Evolutionary conservation across 1,140 invertebrate species (phyloP), one percentile per base, ranked within the genome.

Genomic region (Cotesia vestalis): DNA sequence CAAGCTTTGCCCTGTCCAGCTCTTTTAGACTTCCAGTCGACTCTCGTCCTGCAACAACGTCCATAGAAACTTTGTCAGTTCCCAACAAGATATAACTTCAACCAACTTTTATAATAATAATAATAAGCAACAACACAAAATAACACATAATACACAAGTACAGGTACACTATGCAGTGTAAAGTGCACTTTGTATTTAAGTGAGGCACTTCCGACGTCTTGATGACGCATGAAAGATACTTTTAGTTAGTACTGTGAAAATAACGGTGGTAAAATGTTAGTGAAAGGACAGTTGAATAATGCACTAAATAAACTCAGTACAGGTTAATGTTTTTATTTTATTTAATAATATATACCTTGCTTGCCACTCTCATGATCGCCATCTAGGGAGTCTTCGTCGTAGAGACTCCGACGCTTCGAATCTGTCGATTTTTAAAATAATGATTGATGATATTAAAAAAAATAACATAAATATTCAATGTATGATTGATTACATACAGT

Each of bases 1-100:
- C 89, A 79, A 90, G 85, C 79, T 81, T 85, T 72, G 80, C 85
- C 76, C 85, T 82, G 78, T 87, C 85, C 77, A 84, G 78, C 69
- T 85, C 83, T 78, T 85, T 84, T 63, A 79, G 75, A 75, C 77
- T 85, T 78, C 82, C 84, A 70, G 78, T 75, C 59, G 83, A 78
- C n/a, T 85, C 84, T 71, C 84, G 84, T 78, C 82, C 84, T 85
- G 76, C 38, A 79, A 84, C 17, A 20, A 4, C 5, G 27, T 46
- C 40, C 40, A 46, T 46, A 46, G 8, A 46, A 46, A 46, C 40
- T 46, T 46, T 46, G 40, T 46, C 11, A 46, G 40, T 46, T 46
- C 11, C 4, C 3, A 46, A 46, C 40, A 46, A 46, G 40, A 46
- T 6, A 46, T 46, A 46, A 46, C 40, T 46, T 11, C 17, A 36